phyloP scores from a whole-genome alignment of 2,113 vertebrate species.

The Phasianus colchicus region DNA sequence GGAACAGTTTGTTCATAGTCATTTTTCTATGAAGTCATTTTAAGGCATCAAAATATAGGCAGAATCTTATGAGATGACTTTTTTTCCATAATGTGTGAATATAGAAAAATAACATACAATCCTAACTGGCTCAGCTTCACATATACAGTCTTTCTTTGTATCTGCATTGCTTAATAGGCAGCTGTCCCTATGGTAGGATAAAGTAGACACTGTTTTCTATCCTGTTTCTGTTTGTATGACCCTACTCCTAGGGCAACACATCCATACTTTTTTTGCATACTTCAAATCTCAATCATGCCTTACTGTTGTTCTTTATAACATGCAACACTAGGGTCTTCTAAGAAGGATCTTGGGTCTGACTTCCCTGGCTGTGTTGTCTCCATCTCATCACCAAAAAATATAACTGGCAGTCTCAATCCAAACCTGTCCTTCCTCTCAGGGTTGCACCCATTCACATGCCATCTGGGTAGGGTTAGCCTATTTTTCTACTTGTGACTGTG shows the following conservation, averaged over 20 bases:
- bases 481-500: neutral
- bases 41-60: neutral
- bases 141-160: neutral
- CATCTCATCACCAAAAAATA: neutral
- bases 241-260: neutral
- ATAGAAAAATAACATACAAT: neutral
- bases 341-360: neutral
- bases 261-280: neutral
- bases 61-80: neutral
- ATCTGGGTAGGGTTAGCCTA: neutral
- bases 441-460: rapidly evolving
- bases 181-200: neutral
- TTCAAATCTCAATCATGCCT: neutral
- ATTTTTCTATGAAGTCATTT: neutral
- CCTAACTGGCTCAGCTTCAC: neutral
- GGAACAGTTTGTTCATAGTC: neutral
- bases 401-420: rapidly evolving
- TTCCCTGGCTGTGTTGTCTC: neutral
- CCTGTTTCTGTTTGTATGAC: rapidly evolving
- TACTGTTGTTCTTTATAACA: neutral
- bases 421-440: neutral
- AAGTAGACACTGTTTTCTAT: neutral
- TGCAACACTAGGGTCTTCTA: neutral
- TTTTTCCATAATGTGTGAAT: neutral
- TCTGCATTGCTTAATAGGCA: neutral